Evolutionary conservation across 1,140 invertebrate species (phyloP), one percentile per base, ranked within the genome.

Genomic region (Doryteuthis pealeii): DNA sequence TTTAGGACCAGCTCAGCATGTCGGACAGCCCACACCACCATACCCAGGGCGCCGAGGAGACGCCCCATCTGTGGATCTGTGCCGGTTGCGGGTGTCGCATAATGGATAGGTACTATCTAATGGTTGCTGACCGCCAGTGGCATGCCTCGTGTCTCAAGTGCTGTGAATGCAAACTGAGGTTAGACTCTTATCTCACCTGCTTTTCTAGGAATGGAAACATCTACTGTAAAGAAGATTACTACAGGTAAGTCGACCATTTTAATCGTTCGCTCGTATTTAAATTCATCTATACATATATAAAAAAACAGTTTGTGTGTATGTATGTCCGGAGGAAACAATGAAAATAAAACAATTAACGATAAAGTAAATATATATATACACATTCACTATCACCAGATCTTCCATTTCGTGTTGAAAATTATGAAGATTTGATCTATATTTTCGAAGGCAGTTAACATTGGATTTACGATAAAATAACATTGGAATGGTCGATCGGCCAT

Each of bases 221-320:
- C 80, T 97, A 95, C 89, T 98, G 96, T 91, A 96, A 96, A 88
- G 95, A 96, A 85, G 96, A 98, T 87, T 98, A 98, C 89, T 95
- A 96, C 91, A 94, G 95, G 96, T 97, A 86, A 93, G 93, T 54
- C 26, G 4, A 40, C 10, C 35, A n/a, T n/a, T n/a, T 26, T 76
- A 18, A n/a, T n/a, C n/a, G n/a, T n/a, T n/a, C n/a, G n/a, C n/a
- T n/a, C n/a, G n/a, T n/a, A n/a, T n/a, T n/a, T n/a, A n/a, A n/a
- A n/a, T n/a, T n/a, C n/a, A n/a, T n/a, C n/a, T n/a, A n/a, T n/a
- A n/a, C n/a, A n/a, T n/a, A n/a, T n/a, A n/a, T n/a, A n/a, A n/a
- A n/a, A n/a, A n/a, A n/a, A n/a, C n/a, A n/a, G n/a, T n/a, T n/a
- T n/a, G n/a, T n/a, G n/a, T n/a, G n/a, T n/a, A n/a, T n/a, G n/a